phyloP scores from a whole-genome alignment of 2,888 invertebrate species.

The Papilio protenor region DNA sequence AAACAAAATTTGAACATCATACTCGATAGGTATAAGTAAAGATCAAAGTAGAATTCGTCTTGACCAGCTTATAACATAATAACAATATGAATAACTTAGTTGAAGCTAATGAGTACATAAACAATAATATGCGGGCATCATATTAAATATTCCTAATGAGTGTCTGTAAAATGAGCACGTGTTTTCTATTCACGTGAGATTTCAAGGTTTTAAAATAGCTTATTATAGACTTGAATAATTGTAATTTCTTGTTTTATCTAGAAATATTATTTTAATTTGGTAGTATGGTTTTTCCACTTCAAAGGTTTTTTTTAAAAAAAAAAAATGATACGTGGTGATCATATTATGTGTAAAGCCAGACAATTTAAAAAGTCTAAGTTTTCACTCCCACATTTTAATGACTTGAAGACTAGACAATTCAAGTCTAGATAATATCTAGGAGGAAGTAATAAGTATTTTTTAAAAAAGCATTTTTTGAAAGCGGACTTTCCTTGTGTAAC shows the following conservation, averaged over 20 bases:
- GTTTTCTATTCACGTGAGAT: conserved; percentile 15
- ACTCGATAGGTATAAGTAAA: no score
- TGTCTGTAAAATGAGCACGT: conserved; percentile 4
- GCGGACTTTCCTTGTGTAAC: no score
- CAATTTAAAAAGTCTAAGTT: no score
- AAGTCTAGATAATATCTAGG: no score
- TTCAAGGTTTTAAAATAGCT: conserved; percentile 9
- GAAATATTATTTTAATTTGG: neutral
- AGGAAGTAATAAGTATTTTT: no score
- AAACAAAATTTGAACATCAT: neutral
- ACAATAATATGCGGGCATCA: conserved; percentile 15
- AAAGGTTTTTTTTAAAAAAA: no score
- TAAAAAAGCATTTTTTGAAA: no score
- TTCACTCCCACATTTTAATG: no score
- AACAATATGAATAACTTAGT: conserved; percentile 5
- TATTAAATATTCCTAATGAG: conserved; percentile 9
- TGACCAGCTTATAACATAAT: neutral
- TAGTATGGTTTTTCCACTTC: neutral
- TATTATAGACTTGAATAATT: neutral
- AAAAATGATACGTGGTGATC: no score
- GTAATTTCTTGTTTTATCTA: neutral
- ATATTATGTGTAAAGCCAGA: no score
- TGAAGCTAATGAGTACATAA: conserved; percentile 16
- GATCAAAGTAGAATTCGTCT: neutral
- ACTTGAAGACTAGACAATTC: no score